These are phyloP conservation scores for Luperina nickerlii DNA, from an alignment of 2,888 invertebrate genomes.

Conservation along the genomic window DNA sequence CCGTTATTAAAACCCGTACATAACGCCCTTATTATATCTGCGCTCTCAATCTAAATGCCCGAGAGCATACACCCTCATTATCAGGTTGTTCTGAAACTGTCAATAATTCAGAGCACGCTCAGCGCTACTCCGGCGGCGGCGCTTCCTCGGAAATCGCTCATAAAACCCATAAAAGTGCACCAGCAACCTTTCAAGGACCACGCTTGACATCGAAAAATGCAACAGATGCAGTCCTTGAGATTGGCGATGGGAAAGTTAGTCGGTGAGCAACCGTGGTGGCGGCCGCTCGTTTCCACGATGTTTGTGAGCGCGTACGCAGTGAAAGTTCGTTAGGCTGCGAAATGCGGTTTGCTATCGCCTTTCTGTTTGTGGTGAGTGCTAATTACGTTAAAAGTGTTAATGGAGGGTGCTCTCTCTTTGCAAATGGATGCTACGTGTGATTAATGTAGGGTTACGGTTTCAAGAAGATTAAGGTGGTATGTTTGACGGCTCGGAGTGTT, in stretches of 20 bases:
- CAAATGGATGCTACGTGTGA: conserved; percentile 67
- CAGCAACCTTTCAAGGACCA: conserved; percentile 80
- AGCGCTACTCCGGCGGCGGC: conserved; percentile 47
- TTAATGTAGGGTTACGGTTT: conserved; percentile 60
- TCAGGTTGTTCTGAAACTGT: conserved; percentile 38
- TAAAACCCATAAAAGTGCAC: conserved; percentile 72
- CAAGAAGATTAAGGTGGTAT: conserved; percentile 63
- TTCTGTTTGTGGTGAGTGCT: conserved; percentile 90
- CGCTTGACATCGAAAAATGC: conserved; percentile 73
- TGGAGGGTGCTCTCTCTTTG: conserved; percentile 78
- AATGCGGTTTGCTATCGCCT: conserved; percentile 88
- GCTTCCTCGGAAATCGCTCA: conserved; percentile 62
- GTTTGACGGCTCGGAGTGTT: conserved; percentile 44
- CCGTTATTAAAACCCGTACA: neutral
- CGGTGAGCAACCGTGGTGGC: conserved; percentile 79
- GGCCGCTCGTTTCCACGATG: conserved; percentile 83
- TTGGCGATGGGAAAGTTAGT: conserved; percentile 80
- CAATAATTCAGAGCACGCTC: conserved; percentile 57
- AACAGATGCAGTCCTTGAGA: conserved; percentile 84
- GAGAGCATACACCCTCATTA: conserved; percentile 40
- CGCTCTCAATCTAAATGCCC: conserved; percentile 15
- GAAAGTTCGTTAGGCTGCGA: conserved; percentile 88
- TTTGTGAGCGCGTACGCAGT: conserved; percentile 81
- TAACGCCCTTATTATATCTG: conserved; percentile 9
- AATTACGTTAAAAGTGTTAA: conserved; percentile 84